A percentile compares a stretch with the other conserved stretches of the same genome.
Conservation (phyloP, 2,888 invertebrate species). For the Xestoiulus laeticollis region DNA sequence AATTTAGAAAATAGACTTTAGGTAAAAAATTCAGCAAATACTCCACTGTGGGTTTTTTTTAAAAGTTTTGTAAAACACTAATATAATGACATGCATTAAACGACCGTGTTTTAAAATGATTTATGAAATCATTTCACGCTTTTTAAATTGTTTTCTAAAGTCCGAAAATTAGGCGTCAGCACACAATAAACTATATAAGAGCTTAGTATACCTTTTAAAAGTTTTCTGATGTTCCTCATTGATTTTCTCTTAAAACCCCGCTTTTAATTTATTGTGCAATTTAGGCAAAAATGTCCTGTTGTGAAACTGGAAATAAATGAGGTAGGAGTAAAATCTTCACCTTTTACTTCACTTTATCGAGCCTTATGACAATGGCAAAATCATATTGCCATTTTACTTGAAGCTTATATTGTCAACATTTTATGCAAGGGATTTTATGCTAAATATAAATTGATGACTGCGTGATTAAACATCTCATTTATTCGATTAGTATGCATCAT, state of each 20-base stretch:
- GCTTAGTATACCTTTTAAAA: not conserved
- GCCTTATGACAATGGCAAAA: not conserved
- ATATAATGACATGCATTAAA: no score
- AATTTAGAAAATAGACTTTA: no score
- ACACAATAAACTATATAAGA: no score
- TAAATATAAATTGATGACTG: not conserved
- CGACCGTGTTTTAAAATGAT: no score
- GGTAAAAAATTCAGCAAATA: no score
- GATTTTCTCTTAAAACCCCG: constrained; percentile 4
- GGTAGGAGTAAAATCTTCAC: not conserved
- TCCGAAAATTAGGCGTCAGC: no score
- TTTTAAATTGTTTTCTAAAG: no score
- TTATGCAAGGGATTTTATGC: not conserved
- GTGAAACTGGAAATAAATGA: not conserved
- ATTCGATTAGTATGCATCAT: not conserved
- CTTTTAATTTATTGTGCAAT: not conserved
- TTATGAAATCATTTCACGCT: no score
- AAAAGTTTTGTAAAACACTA: no score
- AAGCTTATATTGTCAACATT: constrained; percentile 15
- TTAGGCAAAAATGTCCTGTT: not conserved
- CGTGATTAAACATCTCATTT: constrained; percentile 11
- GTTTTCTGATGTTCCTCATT: not conserved
- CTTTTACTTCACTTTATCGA: not conserved
- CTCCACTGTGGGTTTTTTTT: no score
- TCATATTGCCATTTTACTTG: not conserved